Base-by-base conservation (phyloP, 2,888 invertebrate genomes). In the Drosophila algonquin region DNA sequence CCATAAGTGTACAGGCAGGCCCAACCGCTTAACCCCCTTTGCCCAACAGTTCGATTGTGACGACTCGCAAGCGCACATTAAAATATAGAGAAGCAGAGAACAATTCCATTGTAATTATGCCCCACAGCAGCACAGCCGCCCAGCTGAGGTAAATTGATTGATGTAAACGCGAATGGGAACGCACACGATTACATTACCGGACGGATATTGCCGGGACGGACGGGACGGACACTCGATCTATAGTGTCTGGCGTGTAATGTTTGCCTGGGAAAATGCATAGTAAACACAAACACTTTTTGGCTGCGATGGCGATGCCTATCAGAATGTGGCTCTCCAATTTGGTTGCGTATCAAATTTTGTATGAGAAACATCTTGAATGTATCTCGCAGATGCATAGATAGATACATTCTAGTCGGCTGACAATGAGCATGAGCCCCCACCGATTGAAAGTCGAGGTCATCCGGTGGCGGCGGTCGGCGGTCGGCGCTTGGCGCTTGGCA, bases 381-480 rank as follows among this genome's bases (percentile, higher is more conserved):
- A 6, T 40, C 7, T n/a, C n/a, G 40, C 40, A 35, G 63, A 68
- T 51, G 62, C 35, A 14, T 30, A 64, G 64, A 14, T 40, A 64
- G 64, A 56, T 53, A 50, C 62, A 54, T 69, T 70, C 64, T 71
- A 55, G 52, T 8, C 14, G 55, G 14, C 40, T 55, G 44, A 51
- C 45, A 50, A 16, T 61, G 67, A 76, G 69, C 58, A 65, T 51
- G 40, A 59, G 27, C 58, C 56, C 21, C 54, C 55, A 54, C 56
- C 67, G 72, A 75, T 71, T 75, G 77, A 83, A 83, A 88, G 88
- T 81, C 80, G 81, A 88, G 88, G 84, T 65, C 83, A 79, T 70
- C 83, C 70, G 8, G 78, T 77, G 76, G 77, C 79, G 58, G 54
- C 54, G 9, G 54, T 55, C 53, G 62, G 6, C 47, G 56, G 40